Base-by-base conservation (phyloP, 2,888 invertebrate species). In the Tupiocoris notatus region DNA sequence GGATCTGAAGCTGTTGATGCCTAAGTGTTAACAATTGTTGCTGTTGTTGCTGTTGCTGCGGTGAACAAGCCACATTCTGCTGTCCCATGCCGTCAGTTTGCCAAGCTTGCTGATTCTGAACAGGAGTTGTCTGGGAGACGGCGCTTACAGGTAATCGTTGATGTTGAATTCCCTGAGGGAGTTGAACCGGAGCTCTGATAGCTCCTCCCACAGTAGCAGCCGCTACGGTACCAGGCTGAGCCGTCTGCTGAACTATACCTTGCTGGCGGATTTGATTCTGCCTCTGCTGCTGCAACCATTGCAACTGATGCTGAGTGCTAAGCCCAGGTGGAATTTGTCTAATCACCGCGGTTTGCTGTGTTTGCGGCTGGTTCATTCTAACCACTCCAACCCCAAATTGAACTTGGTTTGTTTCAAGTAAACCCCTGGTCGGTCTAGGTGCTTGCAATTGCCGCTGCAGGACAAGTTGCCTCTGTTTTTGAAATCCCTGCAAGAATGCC, bases 281-380 rank as follows among this genome's bases (percentile, higher is more conserved):
- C 16, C 84, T 80, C 24, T 87, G 87, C 54, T 85, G 85, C 77
- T 85, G 84, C 79, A 87, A 85, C 79, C 86, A 82, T 80, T 87
- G 88, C 80, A 87, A 86, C 79, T 87, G 86, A 2, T 87, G 86
- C 81, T 87, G 88, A 67, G 81, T 80, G 65, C 76, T 80, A 16
- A 80, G 78, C 2, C 79, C 79, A 18, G 80, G 79, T 2, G 79
- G 79, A 23, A 81, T 78, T 66, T 80, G 90, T 77, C 90, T 88
- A 59, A 91, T 87, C 23, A 91, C 90, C 79, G 89, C 88, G 2
- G 91, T 90, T 63, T 91, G 90, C 79, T 90, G 90, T 68, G 87
- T 87, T 68, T 80, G 80, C n/a, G 78, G 77, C 57, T 74, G 78
- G 24, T 61, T 74, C 58, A 77, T 70, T n/a, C 78, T 23, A 1